These are phyloP conservation scores for Heliconius aoede DNA, from an alignment of 2,888 invertebrate species.

Conservation along the genomic window DNA sequence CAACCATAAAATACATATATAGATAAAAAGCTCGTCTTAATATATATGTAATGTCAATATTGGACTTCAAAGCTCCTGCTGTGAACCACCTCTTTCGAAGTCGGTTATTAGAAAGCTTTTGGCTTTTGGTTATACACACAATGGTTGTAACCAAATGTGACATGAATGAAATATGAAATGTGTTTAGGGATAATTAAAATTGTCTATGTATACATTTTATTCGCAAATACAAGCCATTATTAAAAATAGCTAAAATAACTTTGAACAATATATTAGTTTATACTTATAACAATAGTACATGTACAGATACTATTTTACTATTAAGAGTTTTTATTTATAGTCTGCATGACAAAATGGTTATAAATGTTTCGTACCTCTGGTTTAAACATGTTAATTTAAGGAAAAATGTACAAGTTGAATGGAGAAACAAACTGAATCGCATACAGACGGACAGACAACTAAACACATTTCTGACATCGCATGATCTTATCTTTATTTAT, in stretches of 20 bases:
- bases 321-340: slow-evolving; percentile 6
- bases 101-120: slow-evolving; percentile 73
- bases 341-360: not conserved
- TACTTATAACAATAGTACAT: slow-evolving; percentile 8
- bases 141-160: slow-evolving; percentile 49
- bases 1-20: slow-evolving; percentile 58
- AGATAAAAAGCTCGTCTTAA: slow-evolving; percentile 50
- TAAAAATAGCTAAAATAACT: slow-evolving; percentile 1
- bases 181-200: slow-evolving; percentile 33
- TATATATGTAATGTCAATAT: slow-evolving; percentile 73
- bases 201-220: slow-evolving; percentile 10
- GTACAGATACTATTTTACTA: not conserved
- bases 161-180: slow-evolving; percentile 43
- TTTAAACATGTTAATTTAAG: not conserved
- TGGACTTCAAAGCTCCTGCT: slow-evolving; percentile 70
- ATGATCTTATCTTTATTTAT: slow-evolving; percentile 25
- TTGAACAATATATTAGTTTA: slow-evolving; percentile 19
- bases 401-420: slow-evolving; percentile 1
- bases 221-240: slow-evolving; percentile 7
- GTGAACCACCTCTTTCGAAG: slow-evolving; percentile 50
- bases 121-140: slow-evolving; percentile 61
- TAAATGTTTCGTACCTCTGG: not conserved
- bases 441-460: slow-evolving; percentile 49
- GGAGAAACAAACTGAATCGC: slow-evolving; percentile 26
- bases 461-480: slow-evolving; percentile 54